Evolutionary conservation across 53 echinoderm and acorn worm species (phyloP).

Genomic region (Stichopus horrens): DNA sequence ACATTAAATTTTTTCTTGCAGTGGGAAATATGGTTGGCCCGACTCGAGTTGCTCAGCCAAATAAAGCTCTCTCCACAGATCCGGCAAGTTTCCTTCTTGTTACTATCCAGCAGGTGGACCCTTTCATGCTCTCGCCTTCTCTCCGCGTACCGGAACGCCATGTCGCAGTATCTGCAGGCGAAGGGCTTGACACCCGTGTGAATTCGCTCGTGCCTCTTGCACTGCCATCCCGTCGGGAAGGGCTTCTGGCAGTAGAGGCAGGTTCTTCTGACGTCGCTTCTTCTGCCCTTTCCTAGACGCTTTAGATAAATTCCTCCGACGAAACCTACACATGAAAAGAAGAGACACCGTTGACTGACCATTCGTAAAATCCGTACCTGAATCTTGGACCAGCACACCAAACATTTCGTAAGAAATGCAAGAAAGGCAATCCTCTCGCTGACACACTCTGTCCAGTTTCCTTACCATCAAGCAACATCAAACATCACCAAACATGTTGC

Average conservation of each 20-base stretch:
- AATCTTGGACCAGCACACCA: background rate
- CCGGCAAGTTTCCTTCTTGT: background rate
- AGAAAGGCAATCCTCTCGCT: no score
- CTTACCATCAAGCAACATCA: no score
- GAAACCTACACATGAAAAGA: slow-evolving; percentile 17
- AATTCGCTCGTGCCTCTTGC: slow-evolving; percentile 41
- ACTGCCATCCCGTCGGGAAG: slow-evolving; percentile 41
- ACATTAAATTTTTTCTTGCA: background rate
- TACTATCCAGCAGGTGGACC: background rate
- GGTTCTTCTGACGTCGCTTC: slow-evolving; percentile 12
- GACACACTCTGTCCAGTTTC: no score
- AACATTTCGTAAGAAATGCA: no score
- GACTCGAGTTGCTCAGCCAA: slow-evolving; percentile 1
- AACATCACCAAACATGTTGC: no score
- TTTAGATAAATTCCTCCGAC: slow-evolving; percentile 16
- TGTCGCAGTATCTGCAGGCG: slow-evolving; percentile 29
- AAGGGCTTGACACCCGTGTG: slow-evolving; percentile 42
- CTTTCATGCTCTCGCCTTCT: slow-evolving; percentile 25
- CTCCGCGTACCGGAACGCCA: slow-evolving; percentile 31
- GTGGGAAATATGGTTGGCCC: background rate
- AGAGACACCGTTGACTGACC: background rate
- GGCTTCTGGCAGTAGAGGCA: slow-evolving; percentile 45
- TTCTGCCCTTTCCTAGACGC: background rate
- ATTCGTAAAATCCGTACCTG: background rate
- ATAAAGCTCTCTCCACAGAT: slow-evolving; percentile 15